phyloP scores from a whole-genome alignment of 2,113 vertebrate genomes.

The Tragulus kanchil region DNA sequence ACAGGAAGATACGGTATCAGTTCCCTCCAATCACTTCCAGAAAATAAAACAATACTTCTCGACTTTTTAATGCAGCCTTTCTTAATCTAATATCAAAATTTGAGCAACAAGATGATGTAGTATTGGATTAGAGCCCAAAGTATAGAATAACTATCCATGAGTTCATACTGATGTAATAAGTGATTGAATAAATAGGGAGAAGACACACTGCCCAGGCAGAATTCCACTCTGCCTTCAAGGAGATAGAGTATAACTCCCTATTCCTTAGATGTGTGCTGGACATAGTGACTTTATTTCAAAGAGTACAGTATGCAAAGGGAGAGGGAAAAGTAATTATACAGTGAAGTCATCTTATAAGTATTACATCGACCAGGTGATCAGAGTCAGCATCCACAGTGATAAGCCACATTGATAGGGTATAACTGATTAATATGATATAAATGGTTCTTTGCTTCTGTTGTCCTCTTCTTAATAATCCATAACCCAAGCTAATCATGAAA shows the following conservation, averaged over 20 bases:
- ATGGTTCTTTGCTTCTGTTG: neutral
- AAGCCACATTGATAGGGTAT: neutral
- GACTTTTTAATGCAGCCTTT: neutral
- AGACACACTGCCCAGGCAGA: neutral
- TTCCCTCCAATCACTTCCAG: neutral
- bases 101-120: neutral
- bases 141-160: neutral
- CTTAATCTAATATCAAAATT: slow-evolving; percentile 28
- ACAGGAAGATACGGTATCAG: neutral
- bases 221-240: neutral
- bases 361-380: neutral
- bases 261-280: neutral
- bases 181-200: neutral
- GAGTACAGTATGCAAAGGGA: neutral
- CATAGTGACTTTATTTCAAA: slow-evolving; percentile 8
- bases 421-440: neutral
- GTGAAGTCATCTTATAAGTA: neutral
- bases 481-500: neutral
- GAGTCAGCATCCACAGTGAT: neutral
- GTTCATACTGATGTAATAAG: neutral
- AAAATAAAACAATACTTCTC: neutral
- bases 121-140: neutral
- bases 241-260: neutral
- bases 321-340: neutral
- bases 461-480: neutral